Percentiles rank a stretch among this genome's conserved stretches.
Conservation (phyloP, 2,888 invertebrate species). For the Orthonevra nobilis region DNA sequence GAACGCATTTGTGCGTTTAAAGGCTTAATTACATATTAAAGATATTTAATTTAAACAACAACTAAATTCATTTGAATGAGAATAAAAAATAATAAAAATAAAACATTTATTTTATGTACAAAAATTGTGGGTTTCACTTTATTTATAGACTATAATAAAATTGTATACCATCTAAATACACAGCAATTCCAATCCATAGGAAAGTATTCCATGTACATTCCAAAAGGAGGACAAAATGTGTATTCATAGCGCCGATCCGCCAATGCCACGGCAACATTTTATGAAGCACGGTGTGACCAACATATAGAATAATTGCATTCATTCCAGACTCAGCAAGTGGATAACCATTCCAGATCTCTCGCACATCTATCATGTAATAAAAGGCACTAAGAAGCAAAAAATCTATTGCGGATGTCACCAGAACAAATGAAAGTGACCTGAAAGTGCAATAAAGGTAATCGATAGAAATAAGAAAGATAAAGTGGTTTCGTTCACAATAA, state of each 20-base stretch:
- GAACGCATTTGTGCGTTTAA: slow-evolving; percentile 49
- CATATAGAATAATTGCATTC: slow-evolving; percentile 94
- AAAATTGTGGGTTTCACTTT: background rate
- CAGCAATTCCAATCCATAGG: slow-evolving; percentile 90
- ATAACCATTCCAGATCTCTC: slow-evolving; percentile 89
- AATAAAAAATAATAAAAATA: slow-evolving; percentile 30
- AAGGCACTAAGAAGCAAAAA: slow-evolving; percentile 87
- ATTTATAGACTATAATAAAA: slow-evolving; percentile 76
- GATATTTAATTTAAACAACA: slow-evolving; percentile 32
- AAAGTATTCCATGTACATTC: slow-evolving; percentile 92
- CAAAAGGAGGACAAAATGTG: slow-evolving; percentile 86
- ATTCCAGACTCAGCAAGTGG: slow-evolving; percentile 95
- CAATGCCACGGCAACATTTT: slow-evolving; percentile 91
- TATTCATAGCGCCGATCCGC: slow-evolving; percentile 85
- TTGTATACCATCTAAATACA: slow-evolving; percentile 87
- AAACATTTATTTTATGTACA: slow-evolving; percentile 44
- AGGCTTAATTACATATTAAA: slow-evolving; percentile 43
- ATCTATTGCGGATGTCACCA: slow-evolving; percentile 89
- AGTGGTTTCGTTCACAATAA: too few species aligned
- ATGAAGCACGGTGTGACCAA: slow-evolving; percentile 90
- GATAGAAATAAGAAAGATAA: too few species aligned
- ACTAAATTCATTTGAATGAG: slow-evolving; percentile 15
- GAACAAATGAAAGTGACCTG: slow-evolving; percentile 89
- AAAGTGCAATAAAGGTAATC: too few species aligned
- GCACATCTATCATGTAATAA: slow-evolving; percentile 90